Base-by-base conservation (phyloP, 2,113 vertebrate genomes). In the Atherinomorus stipes region DNA sequence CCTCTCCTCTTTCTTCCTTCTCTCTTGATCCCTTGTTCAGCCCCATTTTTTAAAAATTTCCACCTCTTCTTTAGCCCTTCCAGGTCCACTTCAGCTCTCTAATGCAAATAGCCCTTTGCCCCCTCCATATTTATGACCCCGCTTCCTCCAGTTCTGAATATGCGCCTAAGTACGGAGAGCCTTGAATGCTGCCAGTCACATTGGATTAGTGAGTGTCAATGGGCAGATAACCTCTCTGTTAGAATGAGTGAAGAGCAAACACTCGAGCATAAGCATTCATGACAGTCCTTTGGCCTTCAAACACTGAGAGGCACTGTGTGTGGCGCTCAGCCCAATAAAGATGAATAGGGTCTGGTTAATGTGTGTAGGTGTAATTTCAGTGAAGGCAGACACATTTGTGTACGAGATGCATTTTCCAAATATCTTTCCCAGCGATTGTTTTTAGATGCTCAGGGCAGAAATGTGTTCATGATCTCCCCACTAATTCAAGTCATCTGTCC, bases 201-300 rank as follows among this genome's bases (percentile, higher is more conserved):
- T 87, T 61, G 84, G 90, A 90, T 91, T 91, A 90, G 91, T 6
- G 59, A 60, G 66, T 90, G 89, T 90, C 89, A 91, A 91, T 91
- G 70, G 75, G 84, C 61, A 85, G 90, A 91, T 91, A 92, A 92
- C 91, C 88, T 91, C 90, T 92, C 84, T 79, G 91, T 89, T 91
- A 82, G 74, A 79, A 64, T 78, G 83, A 90, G 85, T 77, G 81
- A 71, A 89, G 85, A 87, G 88, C 90, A 91, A 90, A 90, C 90
- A 91, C 89, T 85, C 19, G 0, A 88, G 76, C 69, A 49, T 23
- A 37, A 79, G 80, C 67, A 84, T 88, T 91, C 84, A 75, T 69
- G 82, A 84, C 56, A 71, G 58, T 53, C 80, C 64, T 85, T 86
- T 81, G 78, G 80, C 83, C 71, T 69, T 74, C 71, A 85, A 88